These are phyloP conservation scores for Mirza zaza DNA, from an alignment of 2,113 vertebrate species.

Conservation along the genomic window DNA sequence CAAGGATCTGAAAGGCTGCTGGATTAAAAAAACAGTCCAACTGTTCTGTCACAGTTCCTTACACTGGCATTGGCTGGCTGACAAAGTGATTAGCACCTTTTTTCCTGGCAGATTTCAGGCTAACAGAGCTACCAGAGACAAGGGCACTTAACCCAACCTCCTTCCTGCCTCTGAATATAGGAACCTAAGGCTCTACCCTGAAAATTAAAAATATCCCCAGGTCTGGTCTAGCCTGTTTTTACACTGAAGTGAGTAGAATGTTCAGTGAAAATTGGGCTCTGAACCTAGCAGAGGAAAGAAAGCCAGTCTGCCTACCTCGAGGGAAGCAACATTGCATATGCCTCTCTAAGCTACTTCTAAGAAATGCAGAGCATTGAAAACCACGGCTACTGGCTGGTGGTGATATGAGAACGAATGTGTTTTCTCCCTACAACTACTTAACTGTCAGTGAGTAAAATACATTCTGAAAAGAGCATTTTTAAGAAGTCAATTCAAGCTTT, in stretches of 20 bases:
- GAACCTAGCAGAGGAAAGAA: not conserved
- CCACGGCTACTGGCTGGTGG: not conserved
- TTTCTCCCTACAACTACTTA: not conserved
- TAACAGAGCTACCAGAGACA: not conserved
- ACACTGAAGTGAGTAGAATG: not conserved
- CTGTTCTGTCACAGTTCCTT: not conserved
- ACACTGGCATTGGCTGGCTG: not conserved
- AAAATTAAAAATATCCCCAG: not conserved
- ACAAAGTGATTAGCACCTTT: not conserved
- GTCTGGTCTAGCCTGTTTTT: not conserved
- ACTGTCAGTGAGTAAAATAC: not conserved
- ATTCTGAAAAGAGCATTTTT: not conserved
- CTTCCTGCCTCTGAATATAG: not conserved
- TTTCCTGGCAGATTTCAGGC: not conserved
- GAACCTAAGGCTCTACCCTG: not conserved
- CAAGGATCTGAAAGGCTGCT: not conserved
- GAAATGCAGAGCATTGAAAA: not conserved
- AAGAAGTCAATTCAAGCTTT: not conserved
- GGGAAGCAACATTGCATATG: rapidly evolving
- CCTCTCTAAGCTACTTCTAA: not conserved
- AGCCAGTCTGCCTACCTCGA: not conserved
- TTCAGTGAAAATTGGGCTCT: not conserved
- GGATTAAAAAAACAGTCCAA: not conserved
- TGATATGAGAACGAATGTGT: not conserved
- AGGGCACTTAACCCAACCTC: not conserved